Base-by-base conservation (phyloP, 2,797 vertebrate species). In the Fistularia commersonii region DNA sequence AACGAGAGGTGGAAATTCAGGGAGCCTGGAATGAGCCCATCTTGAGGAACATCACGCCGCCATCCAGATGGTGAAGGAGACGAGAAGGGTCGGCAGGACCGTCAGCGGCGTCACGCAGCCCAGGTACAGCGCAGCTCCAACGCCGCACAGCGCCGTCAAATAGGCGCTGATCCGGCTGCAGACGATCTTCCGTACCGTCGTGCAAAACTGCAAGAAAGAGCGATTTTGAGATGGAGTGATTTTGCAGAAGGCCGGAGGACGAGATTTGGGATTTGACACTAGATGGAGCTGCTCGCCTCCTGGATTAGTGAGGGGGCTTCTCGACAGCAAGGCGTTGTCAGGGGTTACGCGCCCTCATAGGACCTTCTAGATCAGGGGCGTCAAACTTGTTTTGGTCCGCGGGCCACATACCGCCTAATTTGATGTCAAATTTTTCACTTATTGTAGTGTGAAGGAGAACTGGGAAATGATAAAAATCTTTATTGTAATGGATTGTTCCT, bases 31-130 rank as follows among this genome's bases (percentile, higher is more conserved):
- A n/a, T n/a, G 23, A 23, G 23, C 23, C 23, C 23, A 23, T 23
- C 23, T 23, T 23, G 10, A 65, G 59, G 8, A 38, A 14, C 32
- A 45, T 33, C 77, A 98, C 45, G 95, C 93, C 10, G 93, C 94
- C 95, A 99, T 97, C 97, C 97, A 99, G 79, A 99, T 84, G 45
- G 85, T 88, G 81, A 97, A 95, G 0, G 97, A 91, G 74, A 96
- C 57, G 12, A 97, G 66, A 61, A 94, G 62, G 0, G 90, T 91
- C 0, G 85, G 84, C n/a, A 97, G 70, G 0, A 92, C 76, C 3
- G 84, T 91, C 51, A 87, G 89, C 0, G 89, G 85, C 3, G 90
- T 91, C 77, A 77, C 38, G 2, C 91, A 79, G 33, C 92, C 93
- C 13, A 92, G 80, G 62, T 79, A 94, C 47, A 93, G 34, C 71